A percentile compares a stretch with the other conserved stretches of the same genome.
Conservation (phyloP, 2,888 invertebrate genomes). For the Apoda limacodes region DNA sequence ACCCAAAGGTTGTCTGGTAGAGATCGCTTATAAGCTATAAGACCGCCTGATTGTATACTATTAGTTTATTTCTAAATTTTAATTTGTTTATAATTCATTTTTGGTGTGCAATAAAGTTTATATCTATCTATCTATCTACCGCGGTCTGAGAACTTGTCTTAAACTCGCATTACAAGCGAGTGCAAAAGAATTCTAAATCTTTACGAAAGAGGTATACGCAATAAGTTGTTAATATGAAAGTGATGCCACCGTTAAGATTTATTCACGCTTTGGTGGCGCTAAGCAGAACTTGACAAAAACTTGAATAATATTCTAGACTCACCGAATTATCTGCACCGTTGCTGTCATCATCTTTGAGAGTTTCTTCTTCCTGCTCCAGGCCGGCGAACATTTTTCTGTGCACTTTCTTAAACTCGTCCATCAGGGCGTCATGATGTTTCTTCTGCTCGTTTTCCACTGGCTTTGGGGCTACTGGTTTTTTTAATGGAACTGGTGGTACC, state of each 20-base stretch:
- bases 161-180: too few relatives aligned
- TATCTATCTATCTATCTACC: too few relatives aligned
- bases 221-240: not conserved
- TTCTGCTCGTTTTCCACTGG: constrained; percentile 72
- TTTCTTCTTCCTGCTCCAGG: constrained; percentile 29
- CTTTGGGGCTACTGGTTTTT: constrained; percentile 44
- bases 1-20: too few relatives aligned
- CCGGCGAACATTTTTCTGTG: constrained; percentile 87
- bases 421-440: constrained; percentile 79
- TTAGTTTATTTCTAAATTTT: too few relatives aligned
- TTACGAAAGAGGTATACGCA: constrained; percentile 4
- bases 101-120: too few relatives aligned
- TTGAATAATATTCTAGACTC: constrained; percentile 20
- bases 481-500: constrained; percentile 28
- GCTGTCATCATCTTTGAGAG: constrained; percentile 4
- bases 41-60: too few relatives aligned
- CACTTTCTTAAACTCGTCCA: constrained; percentile 91
- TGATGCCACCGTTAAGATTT: too few relatives aligned
- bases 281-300: not conserved
- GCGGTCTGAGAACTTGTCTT: too few relatives aligned
- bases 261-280: too few relatives aligned
- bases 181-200: too few relatives aligned
- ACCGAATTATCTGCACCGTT: constrained; percentile 29
- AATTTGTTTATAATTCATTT: too few relatives aligned
- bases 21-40: too few relatives aligned